Base-by-base conservation (phyloP, 1,140 invertebrate species). In the Sarcophaga bullata region DNA sequence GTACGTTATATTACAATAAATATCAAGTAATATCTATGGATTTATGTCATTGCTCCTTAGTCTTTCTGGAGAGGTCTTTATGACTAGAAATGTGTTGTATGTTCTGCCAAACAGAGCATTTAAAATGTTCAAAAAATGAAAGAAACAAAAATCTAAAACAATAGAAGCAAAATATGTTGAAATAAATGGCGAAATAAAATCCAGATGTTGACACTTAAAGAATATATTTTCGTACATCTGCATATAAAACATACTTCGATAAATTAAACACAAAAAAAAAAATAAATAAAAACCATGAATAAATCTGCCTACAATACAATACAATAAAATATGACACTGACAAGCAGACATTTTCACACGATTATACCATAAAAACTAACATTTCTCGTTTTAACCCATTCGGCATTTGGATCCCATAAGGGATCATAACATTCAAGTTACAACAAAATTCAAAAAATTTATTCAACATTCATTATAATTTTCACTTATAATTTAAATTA, bases 181-280 rank as follows among this genome's bases (percentile, higher is more conserved):
- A 25, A 19, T 25, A 72, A 72, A 25, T 78, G 49, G 50, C 50
- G 75, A 78, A 50, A 78, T 78, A 78, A 78, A 78, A 78, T 78
- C 10, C 75, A 78, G 75, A 78, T 78, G 75, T 78, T 50, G 48
- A 48, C 75, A 78, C 75, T 78, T 78, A 78, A 50, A 48, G 48
- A 52, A 78, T 47, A 68, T 68, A 25, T 68, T 68, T 68, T 68
- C 19, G 62, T 37, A 37, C 25, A 37, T 37, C 25, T 37, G 62
- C 62, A 68, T n/a, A 68, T 68, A 68, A 19, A 68, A 68, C 9
- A 68, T 68, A 68, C 17, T 68, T 3, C n/a, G 17, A 68, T 7
- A n/a, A 13, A 13, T 0, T 15, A 2, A 3, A 58, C 15, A n/a
- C n/a, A 58, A 7, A 58, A 15, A 58, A 13, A 0, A 58, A 58